phyloP scores from a whole-genome alignment of 2,797 vertebrate genomes.

The Hyperoplus immaculatus region DNA sequence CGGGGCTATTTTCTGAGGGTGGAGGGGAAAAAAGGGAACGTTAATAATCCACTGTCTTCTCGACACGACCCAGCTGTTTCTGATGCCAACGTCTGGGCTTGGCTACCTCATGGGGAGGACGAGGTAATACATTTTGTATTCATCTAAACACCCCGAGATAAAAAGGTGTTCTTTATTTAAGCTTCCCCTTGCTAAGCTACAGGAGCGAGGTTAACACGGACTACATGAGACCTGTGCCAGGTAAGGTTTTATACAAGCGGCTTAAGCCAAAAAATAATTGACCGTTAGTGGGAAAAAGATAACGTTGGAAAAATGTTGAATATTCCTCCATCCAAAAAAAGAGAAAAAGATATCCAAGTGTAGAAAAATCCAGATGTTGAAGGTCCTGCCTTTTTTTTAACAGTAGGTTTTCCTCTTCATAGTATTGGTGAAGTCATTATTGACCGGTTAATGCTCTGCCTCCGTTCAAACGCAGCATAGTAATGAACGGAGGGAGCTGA shows the following conservation, averaged over 20 bases:
- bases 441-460: conserved; percentile 6
- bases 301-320: neutral
- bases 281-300: conserved; percentile 23
- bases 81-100: conserved; percentile 50
- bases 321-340: conserved; percentile 25
- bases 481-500: conserved; percentile 40
- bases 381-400: conserved; percentile 6
- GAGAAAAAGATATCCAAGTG: conserved; percentile 42
- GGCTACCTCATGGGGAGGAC: conserved; percentile 51
- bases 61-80: conserved; percentile 68
- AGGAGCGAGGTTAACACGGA: neutral
- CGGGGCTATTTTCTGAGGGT: conserved; percentile 6
- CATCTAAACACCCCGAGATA: neutral
- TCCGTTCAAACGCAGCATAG: conserved; percentile 55
- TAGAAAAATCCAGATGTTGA: conserved; percentile 21
- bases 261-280: conserved; percentile 4
- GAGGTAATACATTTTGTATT: conserved; percentile 63
- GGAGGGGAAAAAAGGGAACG: neutral
- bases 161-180: conserved; percentile 8
- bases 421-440: conserved; percentile 23
- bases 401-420: conserved; percentile 5
- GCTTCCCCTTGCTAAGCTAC: neutral
- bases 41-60: conserved; percentile 69
- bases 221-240: conserved; percentile 46
- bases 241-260: conserved; percentile 27